phyloP scores from a whole-genome alignment of 2,797 vertebrate species.

The Chelon labrosus region DNA sequence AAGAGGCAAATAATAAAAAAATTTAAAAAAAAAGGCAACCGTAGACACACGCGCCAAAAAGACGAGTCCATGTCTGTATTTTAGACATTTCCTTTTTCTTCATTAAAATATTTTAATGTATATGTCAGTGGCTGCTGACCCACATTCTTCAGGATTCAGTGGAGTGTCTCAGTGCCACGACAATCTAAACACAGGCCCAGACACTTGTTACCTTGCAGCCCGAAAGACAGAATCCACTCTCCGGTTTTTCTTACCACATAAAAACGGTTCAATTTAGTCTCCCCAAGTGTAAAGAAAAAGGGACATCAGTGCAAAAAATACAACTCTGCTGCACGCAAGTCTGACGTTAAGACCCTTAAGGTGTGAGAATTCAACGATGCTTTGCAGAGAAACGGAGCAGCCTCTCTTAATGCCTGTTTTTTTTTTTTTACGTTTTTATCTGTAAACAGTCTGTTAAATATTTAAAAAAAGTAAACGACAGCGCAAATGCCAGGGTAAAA shows the following conservation, averaged over 20 bases:
- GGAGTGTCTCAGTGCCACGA: constrained; percentile 10
- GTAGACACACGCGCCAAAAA: constrained; percentile 16
- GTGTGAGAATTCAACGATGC: not conserved
- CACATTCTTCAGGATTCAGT: not conserved
- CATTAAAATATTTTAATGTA: not conserved
- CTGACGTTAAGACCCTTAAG: no score
- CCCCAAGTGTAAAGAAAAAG: not conserved
- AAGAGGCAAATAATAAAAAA: constrained; percentile 11
- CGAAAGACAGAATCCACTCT: not conserved
- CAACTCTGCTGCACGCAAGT: not conserved
- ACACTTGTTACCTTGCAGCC: not conserved
- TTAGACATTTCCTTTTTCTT: not conserved
- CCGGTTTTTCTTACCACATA: not conserved
- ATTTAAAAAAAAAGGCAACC: constrained; percentile 4
- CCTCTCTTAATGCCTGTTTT: not conserved
- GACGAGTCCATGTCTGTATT: not conserved
- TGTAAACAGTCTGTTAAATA: no score
- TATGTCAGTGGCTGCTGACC: not conserved
- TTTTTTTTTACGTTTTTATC: no score
- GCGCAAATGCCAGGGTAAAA: no score
- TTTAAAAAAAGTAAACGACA: no score
- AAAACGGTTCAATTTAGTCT: not conserved
- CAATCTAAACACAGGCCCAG: not conserved
- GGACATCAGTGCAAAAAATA: not conserved
- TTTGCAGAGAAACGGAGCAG: not conserved